Conservation (phyloP, 1,140 invertebrate genomes). For the Drosophila fuyamai region DNA sequence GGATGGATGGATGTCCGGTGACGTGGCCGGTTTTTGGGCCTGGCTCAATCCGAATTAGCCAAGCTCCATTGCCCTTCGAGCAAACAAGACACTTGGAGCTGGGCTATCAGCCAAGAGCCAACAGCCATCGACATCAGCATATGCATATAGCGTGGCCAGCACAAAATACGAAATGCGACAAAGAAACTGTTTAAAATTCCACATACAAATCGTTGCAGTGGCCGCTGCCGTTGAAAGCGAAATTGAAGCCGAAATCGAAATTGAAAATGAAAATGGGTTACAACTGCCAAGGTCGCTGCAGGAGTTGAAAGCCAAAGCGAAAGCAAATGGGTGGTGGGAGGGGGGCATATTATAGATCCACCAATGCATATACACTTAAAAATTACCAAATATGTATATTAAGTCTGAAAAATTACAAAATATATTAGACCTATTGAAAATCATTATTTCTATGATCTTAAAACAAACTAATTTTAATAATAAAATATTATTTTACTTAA, state of each 20-base stretch:
- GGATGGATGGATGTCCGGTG: constrained; percentile 6
- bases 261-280: constrained; percentile 62
- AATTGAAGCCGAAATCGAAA: constrained; percentile 44
- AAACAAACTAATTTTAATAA: too few relatives aligned
- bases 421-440: too few relatives aligned
- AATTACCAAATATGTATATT: constrained; percentile 1
- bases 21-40: constrained; percentile 5
- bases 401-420: constrained; percentile 3
- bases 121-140: constrained; percentile 8
- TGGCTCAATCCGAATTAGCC: constrained; percentile 15
- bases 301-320: constrained; percentile 19
- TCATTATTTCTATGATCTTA: too few relatives aligned
- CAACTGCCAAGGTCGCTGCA: constrained; percentile 68
- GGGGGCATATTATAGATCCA: background rate
- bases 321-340: constrained; percentile 11
- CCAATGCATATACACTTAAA: constrained; percentile 16
- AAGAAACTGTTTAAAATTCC: constrained; percentile 73
- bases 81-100: constrained; percentile 12
- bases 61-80: constrained; percentile 54
- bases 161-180: constrained; percentile 21
- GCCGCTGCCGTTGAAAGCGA: constrained; percentile 30
- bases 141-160: constrained; percentile 28
- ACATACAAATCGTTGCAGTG: constrained; percentile 74
- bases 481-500: too few relatives aligned
- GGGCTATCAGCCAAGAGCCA: constrained; percentile 25